A percentile compares a stretch with the other conserved stretches of the same genome.
phyloP scores from a whole-genome alignment of 2,888 invertebrate species.

The Cenopis cana region DNA sequence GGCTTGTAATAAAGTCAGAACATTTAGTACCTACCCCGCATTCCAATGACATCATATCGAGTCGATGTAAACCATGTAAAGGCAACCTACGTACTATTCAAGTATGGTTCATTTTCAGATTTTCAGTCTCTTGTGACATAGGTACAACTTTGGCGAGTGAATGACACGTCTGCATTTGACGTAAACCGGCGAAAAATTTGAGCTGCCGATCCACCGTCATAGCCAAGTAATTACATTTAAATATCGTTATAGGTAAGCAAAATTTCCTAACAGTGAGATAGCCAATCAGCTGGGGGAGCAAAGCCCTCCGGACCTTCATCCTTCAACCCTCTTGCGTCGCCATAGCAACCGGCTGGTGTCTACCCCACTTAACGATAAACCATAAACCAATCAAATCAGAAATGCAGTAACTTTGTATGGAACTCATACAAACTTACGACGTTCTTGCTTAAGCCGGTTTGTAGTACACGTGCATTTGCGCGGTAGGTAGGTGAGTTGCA shows the following conservation, averaged over 20 bases:
- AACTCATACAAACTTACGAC: not conserved
- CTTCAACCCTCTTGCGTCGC: slow-evolving; percentile 76
- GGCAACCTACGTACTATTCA: too few species aligned
- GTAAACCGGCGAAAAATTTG: too few species aligned
- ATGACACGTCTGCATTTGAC: too few species aligned
- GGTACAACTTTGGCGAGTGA: too few species aligned
- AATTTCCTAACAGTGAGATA: slow-evolving; percentile 60
- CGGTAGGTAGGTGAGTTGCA: slow-evolving; percentile 15
- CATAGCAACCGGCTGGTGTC: slow-evolving; percentile 74
- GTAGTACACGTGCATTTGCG: slow-evolving; percentile 38
- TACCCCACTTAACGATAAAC: slow-evolving; percentile 63
- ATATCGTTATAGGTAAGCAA: slow-evolving; percentile 51
- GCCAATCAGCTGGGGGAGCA: slow-evolving; percentile 66
- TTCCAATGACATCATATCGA: too few species aligned
- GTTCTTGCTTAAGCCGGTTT: slow-evolving; percentile 6
- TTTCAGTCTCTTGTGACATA: too few species aligned
- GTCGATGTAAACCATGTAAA: too few species aligned
- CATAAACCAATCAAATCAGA: slow-evolving; percentile 56
- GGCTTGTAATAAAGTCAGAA: too few species aligned
- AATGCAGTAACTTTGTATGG: slow-evolving; percentile 12
- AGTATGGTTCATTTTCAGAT: too few species aligned
- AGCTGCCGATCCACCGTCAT: slow-evolving; percentile 16
- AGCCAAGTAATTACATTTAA: slow-evolving; percentile 29
- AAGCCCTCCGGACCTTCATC: slow-evolving; percentile 55
- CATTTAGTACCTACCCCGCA: too few species aligned